phyloP scores from a whole-genome alignment of 2,888 invertebrate genomes.

The Chloroclystis v-ata region DNA sequence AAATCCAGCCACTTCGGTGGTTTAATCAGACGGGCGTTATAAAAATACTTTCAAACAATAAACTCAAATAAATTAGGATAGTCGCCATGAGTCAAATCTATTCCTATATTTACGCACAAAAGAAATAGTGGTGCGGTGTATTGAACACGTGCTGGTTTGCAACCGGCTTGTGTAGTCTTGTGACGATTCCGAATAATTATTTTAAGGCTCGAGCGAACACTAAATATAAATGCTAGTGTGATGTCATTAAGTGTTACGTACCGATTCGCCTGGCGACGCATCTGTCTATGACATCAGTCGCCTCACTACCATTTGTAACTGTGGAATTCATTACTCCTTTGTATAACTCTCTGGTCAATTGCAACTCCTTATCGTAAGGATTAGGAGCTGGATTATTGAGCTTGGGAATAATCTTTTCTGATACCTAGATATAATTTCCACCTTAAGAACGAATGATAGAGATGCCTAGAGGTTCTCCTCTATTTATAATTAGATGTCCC shows the following conservation, averaged over 20 bases:
- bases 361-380: too few species aligned
- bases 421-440: too few species aligned
- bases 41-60: not conserved
- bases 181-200: constrained; percentile 61
- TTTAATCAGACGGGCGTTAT: not conserved
- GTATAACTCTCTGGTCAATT: too few species aligned
- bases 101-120: constrained; percentile 16
- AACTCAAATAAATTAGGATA: constrained; percentile 4
- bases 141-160: constrained; percentile 36
- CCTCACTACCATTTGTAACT: constrained; percentile 52
- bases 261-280: constrained; percentile 47
- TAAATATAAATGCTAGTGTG: constrained; percentile 69
- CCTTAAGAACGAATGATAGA: too few species aligned
- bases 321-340: constrained; percentile 43
- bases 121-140: constrained; percentile 17
- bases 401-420: too few species aligned
- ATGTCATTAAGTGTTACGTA: constrained; percentile 74
- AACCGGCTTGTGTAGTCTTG: constrained; percentile 37
- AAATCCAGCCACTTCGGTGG: not conserved
- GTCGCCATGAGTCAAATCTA: constrained; percentile 10
- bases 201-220: constrained; percentile 63
- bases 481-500: constrained; percentile 33
- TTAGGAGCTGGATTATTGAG: too few species aligned
- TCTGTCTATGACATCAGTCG: constrained; percentile 68
- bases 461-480: too few species aligned